phyloP scores from a whole-genome alignment of 2,888 invertebrate species.

The Hymenopus coronatus region DNA sequence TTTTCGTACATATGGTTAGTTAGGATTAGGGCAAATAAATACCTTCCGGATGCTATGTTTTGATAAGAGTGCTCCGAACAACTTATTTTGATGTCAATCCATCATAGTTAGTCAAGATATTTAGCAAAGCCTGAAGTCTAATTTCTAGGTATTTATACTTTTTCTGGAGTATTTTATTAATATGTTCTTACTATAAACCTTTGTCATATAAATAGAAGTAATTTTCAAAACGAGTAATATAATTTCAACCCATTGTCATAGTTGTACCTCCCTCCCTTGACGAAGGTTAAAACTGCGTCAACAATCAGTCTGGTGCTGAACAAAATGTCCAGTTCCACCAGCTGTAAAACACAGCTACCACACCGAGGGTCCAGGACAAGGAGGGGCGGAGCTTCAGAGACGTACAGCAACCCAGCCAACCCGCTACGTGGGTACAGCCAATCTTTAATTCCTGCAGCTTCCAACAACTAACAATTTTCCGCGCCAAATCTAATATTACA shows the following conservation, averaged over 20 bases:
- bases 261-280: neutral
- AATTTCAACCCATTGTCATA: neutral
- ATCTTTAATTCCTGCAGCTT: too few species aligned
- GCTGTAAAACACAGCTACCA: too few species aligned
- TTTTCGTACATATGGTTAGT: constrained; percentile 64
- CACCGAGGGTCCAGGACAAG: too few species aligned
- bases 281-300: too few species aligned
- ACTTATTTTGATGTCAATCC: neutral
- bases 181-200: neutral
- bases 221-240: neutral
- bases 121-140: neutral
- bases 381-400: too few species aligned
- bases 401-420: too few species aligned
- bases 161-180: neutral
- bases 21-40: constrained; percentile 19
- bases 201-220: neutral
- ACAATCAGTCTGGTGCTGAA: too few species aligned
- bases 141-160: neutral
- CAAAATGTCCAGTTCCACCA: too few species aligned
- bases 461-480: too few species aligned
- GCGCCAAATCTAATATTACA: too few species aligned
- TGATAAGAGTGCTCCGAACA: neutral
- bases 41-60: neutral
- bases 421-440: too few species aligned
- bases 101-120: neutral